Conservation (phyloP, 2,888 invertebrate species). For the Scaptomyza tumidula region DNA sequence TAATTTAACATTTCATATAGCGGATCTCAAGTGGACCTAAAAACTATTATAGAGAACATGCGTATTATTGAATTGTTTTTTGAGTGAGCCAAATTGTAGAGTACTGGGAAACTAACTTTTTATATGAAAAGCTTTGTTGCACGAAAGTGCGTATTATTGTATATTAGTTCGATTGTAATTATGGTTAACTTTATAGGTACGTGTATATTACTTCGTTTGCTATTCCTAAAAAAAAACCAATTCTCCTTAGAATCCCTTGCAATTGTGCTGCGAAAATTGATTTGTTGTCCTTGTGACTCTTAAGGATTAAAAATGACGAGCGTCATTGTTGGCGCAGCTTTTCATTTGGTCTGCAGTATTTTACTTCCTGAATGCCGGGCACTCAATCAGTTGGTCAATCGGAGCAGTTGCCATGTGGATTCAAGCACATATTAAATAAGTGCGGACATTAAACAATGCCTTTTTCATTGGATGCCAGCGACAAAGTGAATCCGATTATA, state of each 20-base stretch:
- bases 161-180: too few species aligned
- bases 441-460: constrained; percentile 26
- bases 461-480: background rate
- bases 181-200: background rate
- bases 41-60: too few species aligned
- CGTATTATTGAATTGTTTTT: too few species aligned
- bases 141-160: too few species aligned
- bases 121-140: too few species aligned
- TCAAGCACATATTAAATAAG: constrained; percentile 20
- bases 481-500: constrained; percentile 25
- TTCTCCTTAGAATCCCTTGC: background rate
- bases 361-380: constrained; percentile 27
- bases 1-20: too few species aligned
- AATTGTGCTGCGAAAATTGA: background rate
- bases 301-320: background rate
- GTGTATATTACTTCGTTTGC: background rate
- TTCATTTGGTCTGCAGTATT: constrained; percentile 5
- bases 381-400: constrained; percentile 26
- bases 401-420: background rate
- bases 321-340: background rate
- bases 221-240: background rate
- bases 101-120: too few species aligned
- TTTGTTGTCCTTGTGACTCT: background rate
- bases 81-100: too few species aligned
- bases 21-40: too few species aligned